These are phyloP conservation scores for Myrmecobius fasciatus DNA, from an alignment of 2,113 vertebrate species.

Conservation along the genomic window DNA sequence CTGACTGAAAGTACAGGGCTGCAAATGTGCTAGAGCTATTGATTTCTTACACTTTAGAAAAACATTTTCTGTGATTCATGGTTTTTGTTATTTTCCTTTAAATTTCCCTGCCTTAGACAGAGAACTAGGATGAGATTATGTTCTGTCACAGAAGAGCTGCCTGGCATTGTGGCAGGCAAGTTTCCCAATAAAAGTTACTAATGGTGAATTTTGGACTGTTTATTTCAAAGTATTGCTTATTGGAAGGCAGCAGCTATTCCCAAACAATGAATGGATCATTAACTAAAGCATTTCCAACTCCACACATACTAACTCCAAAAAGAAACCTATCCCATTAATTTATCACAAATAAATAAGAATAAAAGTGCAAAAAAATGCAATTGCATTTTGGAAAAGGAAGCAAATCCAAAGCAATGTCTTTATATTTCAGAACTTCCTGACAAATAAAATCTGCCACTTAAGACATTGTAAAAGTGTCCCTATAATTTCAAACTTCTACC, in stretches of 20 bases:
- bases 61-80: constrained; percentile 27
- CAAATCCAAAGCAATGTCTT: constrained; percentile 43
- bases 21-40: neutral
- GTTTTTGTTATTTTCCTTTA: constrained; percentile 40
- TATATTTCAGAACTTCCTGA: constrained; percentile 71
- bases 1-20: neutral
- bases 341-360: constrained; percentile 50
- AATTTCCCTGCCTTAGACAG: constrained; percentile 28
- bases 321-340: constrained; percentile 43
- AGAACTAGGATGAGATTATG: constrained; percentile 13
- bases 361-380: neutral
- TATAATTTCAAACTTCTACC: constrained; percentile 83
- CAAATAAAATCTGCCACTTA: constrained; percentile 80
- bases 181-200: constrained; percentile 12
- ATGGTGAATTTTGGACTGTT: constrained; percentile 7
- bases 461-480: constrained; percentile 77
- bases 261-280: constrained; percentile 52
- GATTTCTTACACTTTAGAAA: constrained; percentile 21
- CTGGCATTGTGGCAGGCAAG: neutral
- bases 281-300: constrained; percentile 15
- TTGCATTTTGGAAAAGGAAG: constrained; percentile 39
- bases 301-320: constrained; percentile 55
- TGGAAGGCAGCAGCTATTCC: constrained; percentile 29
- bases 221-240: constrained; percentile 26
- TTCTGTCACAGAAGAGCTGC: neutral